Percentiles rank a stretch among this genome's conserved stretches.
Conservation (phyloP, 2,113 vertebrate genomes). For the Ascaphus truei region DNA sequence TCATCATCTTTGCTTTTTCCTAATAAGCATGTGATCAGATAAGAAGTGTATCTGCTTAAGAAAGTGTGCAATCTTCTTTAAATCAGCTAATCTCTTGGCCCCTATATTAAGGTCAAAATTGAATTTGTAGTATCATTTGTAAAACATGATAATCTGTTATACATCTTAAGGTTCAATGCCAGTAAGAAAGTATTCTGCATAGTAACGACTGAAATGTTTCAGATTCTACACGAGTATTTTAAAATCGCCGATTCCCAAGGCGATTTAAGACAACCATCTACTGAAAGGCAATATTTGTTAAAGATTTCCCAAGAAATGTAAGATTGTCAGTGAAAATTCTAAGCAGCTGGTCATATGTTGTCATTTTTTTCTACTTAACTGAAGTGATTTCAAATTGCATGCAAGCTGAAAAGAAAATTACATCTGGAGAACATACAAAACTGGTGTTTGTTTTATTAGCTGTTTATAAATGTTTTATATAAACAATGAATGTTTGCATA, state of each 20-base stretch:
- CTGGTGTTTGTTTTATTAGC: background rate
- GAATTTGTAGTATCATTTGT: too few species aligned
- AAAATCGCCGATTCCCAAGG: background rate
- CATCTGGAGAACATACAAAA: constrained; percentile 22
- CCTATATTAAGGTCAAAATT: too few species aligned
- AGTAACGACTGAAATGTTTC: background rate
- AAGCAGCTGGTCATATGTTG: background rate
- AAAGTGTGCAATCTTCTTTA: too few species aligned
- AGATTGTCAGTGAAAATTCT: background rate
- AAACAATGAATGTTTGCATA: constrained; percentile 36
- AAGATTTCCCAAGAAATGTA: background rate
- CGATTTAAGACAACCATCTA: background rate
- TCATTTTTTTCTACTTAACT: background rate
- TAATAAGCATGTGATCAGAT: too few species aligned
- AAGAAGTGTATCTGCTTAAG: too few species aligned
- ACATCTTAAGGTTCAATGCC: background rate
- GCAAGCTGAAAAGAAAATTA: background rate
- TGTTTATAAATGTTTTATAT: constrained; percentile 24
- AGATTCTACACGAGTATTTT: background rate
- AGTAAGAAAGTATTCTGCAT: background rate
- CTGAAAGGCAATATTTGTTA: constrained; percentile 5
- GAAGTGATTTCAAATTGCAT: background rate
- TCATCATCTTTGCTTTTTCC: too few species aligned
- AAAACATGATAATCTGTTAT: background rate
- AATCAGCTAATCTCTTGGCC: too few species aligned